Evolutionary conservation across 2,888 invertebrate genomes (phyloP), one percentile per base, ranked within the genome.

Genomic region (Fissipunctia ypsillon): DNA sequence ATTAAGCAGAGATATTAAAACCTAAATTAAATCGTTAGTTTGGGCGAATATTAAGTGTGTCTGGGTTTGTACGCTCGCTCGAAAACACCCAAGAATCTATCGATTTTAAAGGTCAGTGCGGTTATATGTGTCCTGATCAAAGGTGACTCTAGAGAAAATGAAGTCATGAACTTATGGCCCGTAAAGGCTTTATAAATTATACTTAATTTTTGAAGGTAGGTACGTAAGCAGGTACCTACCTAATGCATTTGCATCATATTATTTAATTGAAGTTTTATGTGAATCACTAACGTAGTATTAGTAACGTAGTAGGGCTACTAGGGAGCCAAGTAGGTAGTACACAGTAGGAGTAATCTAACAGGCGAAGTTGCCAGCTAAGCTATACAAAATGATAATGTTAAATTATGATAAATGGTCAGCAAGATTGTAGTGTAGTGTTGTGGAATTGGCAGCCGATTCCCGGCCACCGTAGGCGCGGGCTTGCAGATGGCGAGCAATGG

Each of bases 31-130:
- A 38, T 45, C 19, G 7, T 14, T 28, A 45, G n/a, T 35, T 52
- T 52, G 52, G 7, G 38, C 28, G 38, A 45, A 64, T 64, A 38
- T 45, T 45, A 64, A 19, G 28, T 73, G 45, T 64, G 63, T 63
- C 52, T 64, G 74, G 45, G 52, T 45, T 74, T 45, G 28, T 43
- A 54, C 43, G n/a, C n/a, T 38, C 64, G 38, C 38, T 74, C 38
- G 74, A 45, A 74, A 56, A 74, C 22, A 64, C 38, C 28, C 73
- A 38, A 64, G 63, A 73, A 54, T 56, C 38, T 45, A 28, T 64
- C n/a, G 25, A 74, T 74, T 54, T 65, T 25, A 63, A 73, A 73
- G 73, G 73, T 73, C 64, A 64, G 64, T 38, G 64, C 45, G 64
- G 73, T 64, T 64, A 64, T 45, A 54, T n/a, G 31, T 16, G 48